These are phyloP conservation scores for Gallinago jamesoni DNA, from an alignment of 2,113 vertebrate genomes.

Conservation along the genomic window DNA sequence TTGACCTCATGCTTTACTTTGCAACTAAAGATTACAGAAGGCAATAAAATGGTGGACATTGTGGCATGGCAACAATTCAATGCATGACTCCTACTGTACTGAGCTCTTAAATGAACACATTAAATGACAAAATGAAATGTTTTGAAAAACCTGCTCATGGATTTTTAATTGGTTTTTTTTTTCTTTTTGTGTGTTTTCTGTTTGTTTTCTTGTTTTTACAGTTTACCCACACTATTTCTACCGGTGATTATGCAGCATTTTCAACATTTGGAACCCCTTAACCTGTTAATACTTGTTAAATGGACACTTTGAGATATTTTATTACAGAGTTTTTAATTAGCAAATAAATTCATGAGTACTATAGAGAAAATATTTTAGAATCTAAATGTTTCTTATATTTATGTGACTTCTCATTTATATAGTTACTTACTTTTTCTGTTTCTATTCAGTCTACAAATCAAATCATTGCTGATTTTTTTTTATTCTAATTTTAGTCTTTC, in stretches of 20 bases:
- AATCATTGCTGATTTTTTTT: conserved; percentile 69
- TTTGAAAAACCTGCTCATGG: not conserved
- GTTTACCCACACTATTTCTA: conserved; percentile 98
- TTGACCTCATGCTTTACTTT: not conserved
- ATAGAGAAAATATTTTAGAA: conserved; percentile 88
- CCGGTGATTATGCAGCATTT: conserved; percentile 81
- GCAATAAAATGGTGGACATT: not conserved
- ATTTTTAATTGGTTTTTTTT: not conserved
- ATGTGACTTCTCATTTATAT: conserved; percentile 82
- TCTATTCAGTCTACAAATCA: conserved; percentile 73
- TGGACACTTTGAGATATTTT: conserved; percentile 84
- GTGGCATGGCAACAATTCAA: not conserved
- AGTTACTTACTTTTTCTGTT: conserved; percentile 74
- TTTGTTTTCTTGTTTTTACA: conserved; percentile 57
- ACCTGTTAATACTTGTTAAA: conserved; percentile 76
- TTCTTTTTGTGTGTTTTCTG: not conserved
- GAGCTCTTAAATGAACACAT: not conserved
- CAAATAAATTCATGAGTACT: conserved; percentile 79
- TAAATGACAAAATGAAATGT: not conserved
- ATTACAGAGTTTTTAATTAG: conserved; percentile 88
- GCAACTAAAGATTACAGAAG: not conserved
- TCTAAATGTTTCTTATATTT: conserved; percentile 91
- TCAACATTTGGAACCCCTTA: conserved; percentile 68
- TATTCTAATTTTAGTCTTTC: conserved; percentile 74
- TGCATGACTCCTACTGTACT: not conserved